Evolutionary conservation across 2,888 invertebrate genomes (phyloP), one percentile per base, ranked within the genome.

Genomic region (Azorinus chamasolen): DNA sequence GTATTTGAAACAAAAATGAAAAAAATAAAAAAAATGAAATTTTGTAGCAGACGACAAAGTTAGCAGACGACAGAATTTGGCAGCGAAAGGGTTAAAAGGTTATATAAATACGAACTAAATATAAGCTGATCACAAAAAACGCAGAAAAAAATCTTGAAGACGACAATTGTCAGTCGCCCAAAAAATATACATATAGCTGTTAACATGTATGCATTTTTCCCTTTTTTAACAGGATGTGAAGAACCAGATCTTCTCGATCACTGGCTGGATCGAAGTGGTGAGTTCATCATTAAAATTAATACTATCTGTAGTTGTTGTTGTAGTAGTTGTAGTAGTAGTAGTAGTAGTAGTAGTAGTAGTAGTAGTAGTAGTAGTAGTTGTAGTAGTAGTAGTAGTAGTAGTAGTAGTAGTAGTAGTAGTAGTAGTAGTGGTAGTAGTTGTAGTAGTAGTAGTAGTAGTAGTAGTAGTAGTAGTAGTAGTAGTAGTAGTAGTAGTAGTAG

Each of bases 381-480:
- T 48, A 48, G 48, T 48, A 16, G 48, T 16, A 48, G 48, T 12
- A 41, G 41, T 16, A 41, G 41, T 41, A 41, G 41, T 41, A 41
- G 41, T 41, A 41, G 41, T 12, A 41, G 41, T 41, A 41, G 41
- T 41, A 41, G 41, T 8, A 41, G 41, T 41, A 41, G 41, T 41
- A 41, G 20, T 18, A 48, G 48, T 48, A 48, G 48, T 48, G 18
- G 48, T 16, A 48, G 48, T 48, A 48, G 48, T 48, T 8, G 48
- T n/a, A 18, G 48, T 48, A 48, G 48, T 48, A 48, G 18, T 18
- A 48, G 48, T 48, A 48, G 48, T 48, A 48, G 48, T 48, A 48
- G 48, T 48, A 48, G 48, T 48, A 48, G 48, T 48, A 48, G 48
- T 48, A 48, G 48, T 48, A 48, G 48, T 48, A n/a, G 20, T n/a